Evolutionary conservation across 1,140 invertebrate genomes (phyloP), one percentile per base, ranked within the genome.

Genomic region (Capitella teleta): DNA sequence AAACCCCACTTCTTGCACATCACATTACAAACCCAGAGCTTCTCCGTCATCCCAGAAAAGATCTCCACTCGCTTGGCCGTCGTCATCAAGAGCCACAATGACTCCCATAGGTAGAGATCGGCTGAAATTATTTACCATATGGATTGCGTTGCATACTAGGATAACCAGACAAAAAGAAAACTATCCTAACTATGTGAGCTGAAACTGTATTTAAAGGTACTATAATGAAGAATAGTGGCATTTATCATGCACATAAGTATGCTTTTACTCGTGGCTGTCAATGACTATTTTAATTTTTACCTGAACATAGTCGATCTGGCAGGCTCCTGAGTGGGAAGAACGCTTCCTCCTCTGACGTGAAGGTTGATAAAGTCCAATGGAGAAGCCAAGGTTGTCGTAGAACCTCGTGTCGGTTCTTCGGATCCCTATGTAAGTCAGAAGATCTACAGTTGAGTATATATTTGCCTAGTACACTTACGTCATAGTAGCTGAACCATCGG

Each of bases 1-100:
- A n/a, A n/a, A n/a, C n/a, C n/a, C n/a, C n/a, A n/a, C n/a, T n/a
- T n/a, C n/a, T n/a, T n/a, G n/a, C n/a, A n/a, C n/a, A n/a, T n/a
- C n/a, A n/a, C n/a, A n/a, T 10, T n/a, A 44, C 23, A 21, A 54
- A 64, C 61, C 60, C 23, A 61, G 44, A 5, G 60, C 47, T 28
- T 66, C 61, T 36, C 70, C 70, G 51, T 72, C 67, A 52, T 73
- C 71, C 62, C 66, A 68, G 47, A 57, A 73, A 5, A 72, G 49
- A 21, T 46, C 37, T 18, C 70, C 71, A n/a, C 25, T 36, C 0
- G 71, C 68, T 25, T 26, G 28, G 6, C 51, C 52, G 24, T 57
- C 44, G 10, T 25, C 56, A 55, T 65, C 60, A 6, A 68, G 51
- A 16, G 68, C 63, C 6, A 70, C 62, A 8, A 67, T 53, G 3